A percentile compares a stretch with the other conserved stretches of the same genome.
Evolutionary conservation across 2,888 invertebrate genomes (phyloP).

Genomic region (Myopa tessellatipennis): DNA sequence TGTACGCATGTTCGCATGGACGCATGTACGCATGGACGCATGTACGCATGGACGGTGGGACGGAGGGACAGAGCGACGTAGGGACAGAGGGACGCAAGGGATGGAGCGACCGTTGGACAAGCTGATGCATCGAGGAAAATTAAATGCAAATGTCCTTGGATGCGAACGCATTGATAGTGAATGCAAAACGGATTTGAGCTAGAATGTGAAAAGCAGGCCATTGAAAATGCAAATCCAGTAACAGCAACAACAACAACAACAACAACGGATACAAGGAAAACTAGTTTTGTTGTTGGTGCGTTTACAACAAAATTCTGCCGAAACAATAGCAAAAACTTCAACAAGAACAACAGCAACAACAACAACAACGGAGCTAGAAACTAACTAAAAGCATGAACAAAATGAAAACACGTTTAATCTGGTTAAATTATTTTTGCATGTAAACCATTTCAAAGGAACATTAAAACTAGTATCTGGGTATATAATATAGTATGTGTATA

Average conservation of each 20-base stretch:
- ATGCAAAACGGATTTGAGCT: slow-evolving; percentile 1
- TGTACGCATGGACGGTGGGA: too few species aligned
- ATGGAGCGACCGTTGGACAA: too few species aligned
- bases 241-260: not conserved
- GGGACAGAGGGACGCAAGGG: too few species aligned
- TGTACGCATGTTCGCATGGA: too few species aligned
- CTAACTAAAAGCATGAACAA: not conserved
- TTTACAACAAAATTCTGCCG: too few species aligned
- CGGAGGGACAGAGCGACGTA: too few species aligned
- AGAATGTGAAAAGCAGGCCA: not conserved
- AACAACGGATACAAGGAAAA: not conserved
- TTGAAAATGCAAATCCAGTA: not conserved
- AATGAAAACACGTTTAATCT: slow-evolving; percentile 16
- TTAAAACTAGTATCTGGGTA: not conserved
- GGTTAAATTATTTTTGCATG: slow-evolving; percentile 9
- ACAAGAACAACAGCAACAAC: not conserved
- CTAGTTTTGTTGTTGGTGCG: not conserved
- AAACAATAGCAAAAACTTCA: not conserved
- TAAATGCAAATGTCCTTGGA: slow-evolving; percentile 12
- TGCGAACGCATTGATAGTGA: slow-evolving; percentile 2
- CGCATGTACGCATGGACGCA: too few species aligned
- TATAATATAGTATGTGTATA: too few species aligned
- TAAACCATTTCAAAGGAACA: slow-evolving; percentile 6
- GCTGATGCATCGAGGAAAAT: not conserved
- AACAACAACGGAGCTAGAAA: not conserved